These are phyloP conservation scores for Pseudorasbora parva DNA, from an alignment of 2,113 vertebrate species.

Conservation along the genomic window DNA sequence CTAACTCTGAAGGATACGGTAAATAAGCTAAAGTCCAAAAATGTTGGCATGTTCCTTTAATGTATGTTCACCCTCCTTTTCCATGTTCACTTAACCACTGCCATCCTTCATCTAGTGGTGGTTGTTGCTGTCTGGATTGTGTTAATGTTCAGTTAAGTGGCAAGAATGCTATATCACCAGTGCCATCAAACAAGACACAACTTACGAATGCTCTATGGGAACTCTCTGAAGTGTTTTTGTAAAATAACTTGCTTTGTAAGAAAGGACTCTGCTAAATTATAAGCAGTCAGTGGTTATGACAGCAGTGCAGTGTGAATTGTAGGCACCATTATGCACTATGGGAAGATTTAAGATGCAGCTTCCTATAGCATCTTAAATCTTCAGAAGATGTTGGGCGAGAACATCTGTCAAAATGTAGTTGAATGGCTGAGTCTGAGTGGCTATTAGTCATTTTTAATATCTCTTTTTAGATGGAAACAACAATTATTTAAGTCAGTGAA, in stretches of 20 bases:
- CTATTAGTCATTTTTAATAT: background rate
- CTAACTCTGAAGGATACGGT: too few relatives aligned
- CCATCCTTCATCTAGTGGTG: constrained; percentile 14
- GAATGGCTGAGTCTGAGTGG: constrained; percentile 12
- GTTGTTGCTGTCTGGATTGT: constrained; percentile 37
- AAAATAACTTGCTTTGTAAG: too few relatives aligned
- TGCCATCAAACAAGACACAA: background rate
- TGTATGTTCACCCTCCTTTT: constrained; percentile 14
- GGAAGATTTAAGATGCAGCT: too few relatives aligned
- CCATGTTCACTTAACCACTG: background rate
- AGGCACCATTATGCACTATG: too few relatives aligned
- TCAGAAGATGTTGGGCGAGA: background rate
- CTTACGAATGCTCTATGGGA: background rate
- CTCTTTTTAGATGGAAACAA: background rate
- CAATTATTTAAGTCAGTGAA: background rate
- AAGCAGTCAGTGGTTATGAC: background rate
- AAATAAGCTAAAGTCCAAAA: too few relatives aligned
- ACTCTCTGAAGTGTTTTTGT: background rate
- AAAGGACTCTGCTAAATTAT: too few relatives aligned
- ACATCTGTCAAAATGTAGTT: background rate
- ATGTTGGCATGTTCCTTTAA: background rate
- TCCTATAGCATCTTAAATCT: background rate
- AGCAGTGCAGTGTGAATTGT: constrained; percentile 3
- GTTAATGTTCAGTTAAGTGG: constrained; percentile 4
- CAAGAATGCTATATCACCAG: constrained; percentile 4